Evolutionary conservation across 1,140 invertebrate genomes (phyloP).

Genomic region (Drosophila navojoa): DNA sequence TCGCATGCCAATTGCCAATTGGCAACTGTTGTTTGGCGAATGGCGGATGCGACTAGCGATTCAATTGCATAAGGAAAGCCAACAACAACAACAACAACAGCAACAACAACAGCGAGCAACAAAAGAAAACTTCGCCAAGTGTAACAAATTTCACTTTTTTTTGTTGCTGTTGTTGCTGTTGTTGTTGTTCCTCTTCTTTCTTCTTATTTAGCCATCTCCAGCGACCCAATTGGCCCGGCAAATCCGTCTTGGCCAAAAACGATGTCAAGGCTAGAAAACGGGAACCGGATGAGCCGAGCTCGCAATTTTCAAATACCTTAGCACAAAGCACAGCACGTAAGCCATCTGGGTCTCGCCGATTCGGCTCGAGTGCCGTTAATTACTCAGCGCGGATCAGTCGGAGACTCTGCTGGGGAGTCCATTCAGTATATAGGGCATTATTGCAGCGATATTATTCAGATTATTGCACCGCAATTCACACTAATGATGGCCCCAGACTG

Average conservation of each 20-base stretch:
- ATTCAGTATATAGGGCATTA: too few relatives aligned
- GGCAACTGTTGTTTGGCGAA: constrained; percentile 44
- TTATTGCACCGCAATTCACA: too few relatives aligned
- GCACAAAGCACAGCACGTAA: too few relatives aligned
- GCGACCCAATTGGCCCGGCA: constrained; percentile 67
- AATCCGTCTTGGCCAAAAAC: constrained; percentile 64
- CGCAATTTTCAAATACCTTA: neutral
- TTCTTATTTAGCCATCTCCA: constrained; percentile 8
- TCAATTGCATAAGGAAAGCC: constrained; percentile 73
- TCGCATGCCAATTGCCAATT: constrained; percentile 51
- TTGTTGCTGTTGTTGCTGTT: constrained; percentile 3
- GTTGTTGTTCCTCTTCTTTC: constrained; percentile 3
- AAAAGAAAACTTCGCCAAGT: constrained; percentile 30
- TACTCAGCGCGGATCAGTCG: neutral
- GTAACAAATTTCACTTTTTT: constrained; percentile 78
- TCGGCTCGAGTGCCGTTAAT: neutral
- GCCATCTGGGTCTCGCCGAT: too few relatives aligned
- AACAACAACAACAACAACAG: constrained; percentile 14
- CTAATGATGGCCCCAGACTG: too few relatives aligned
- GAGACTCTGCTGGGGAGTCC: too few relatives aligned
- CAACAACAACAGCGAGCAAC: constrained; percentile 16
- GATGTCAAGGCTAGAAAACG: constrained; percentile 71
- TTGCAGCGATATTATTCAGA: too few relatives aligned
- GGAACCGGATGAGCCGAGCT: neutral
- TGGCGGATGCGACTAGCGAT: constrained; percentile 68